Evolutionary conservation across 2,113 vertebrate species (phyloP).

Genomic region (Chitala chitala): DNA sequence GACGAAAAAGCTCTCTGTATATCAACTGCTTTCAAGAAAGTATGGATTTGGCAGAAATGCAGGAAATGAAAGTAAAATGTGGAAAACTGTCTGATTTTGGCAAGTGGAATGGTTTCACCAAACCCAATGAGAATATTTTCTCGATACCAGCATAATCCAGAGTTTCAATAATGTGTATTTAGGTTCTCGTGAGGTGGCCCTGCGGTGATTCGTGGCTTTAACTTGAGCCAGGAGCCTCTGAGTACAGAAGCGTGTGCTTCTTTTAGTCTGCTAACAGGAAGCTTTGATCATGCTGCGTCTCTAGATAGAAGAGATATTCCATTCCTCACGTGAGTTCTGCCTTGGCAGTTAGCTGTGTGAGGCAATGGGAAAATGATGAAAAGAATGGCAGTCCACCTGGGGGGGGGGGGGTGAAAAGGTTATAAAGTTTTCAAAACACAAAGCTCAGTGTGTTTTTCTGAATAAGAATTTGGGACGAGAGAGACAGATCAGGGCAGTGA

Average conservation of each 20-base stretch:
- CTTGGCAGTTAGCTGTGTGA: too few species aligned
- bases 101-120: not conserved
- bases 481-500: not conserved
- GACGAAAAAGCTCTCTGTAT: not conserved
- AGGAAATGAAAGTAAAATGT: not conserved
- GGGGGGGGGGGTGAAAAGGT: not conserved
- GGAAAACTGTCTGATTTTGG: not conserved
- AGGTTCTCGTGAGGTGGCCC: not conserved
- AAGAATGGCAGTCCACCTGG: not conserved
- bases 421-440: not conserved
- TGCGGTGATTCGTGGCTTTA: not conserved
- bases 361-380: slow-evolving; percentile 4
- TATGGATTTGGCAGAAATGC: not conserved
- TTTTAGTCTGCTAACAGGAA: not conserved
- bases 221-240: not conserved
- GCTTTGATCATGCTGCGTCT: not conserved
- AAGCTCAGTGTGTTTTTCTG: too few species aligned
- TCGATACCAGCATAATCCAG: not conserved
- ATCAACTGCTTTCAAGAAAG: not conserved
- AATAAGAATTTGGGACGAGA: not conserved
- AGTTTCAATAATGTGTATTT: not conserved
- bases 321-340: not conserved
- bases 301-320: not conserved
- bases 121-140: not conserved
- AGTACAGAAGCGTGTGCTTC: not conserved